Evolutionary conservation across 2,888 invertebrate species (phyloP).

Genomic region (Oxyscelio sp.): DNA sequence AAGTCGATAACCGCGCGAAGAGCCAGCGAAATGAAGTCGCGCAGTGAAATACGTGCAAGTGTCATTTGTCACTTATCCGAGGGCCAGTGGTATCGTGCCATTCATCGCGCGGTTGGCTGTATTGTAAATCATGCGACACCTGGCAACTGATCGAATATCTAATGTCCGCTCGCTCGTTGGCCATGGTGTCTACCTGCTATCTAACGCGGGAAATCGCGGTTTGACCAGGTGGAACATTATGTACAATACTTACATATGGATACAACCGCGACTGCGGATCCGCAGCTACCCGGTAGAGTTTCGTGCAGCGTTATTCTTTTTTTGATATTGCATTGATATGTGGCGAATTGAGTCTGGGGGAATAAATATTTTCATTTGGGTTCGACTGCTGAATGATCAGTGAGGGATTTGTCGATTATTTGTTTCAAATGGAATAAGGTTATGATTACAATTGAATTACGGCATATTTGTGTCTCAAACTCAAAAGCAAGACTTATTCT

Average conservation of each 20-base stretch:
- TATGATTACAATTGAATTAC: no score
- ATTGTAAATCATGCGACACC: conserved; percentile 84
- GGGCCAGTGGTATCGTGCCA: conserved; percentile 76
- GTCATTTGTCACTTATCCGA: conserved; percentile 83
- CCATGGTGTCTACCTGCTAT: conserved; percentile 67
- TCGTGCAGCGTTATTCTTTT: not conserved
- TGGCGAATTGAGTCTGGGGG: no score
- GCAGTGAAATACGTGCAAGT: conserved; percentile 78
- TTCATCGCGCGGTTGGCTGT: conserved; percentile 70
- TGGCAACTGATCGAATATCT: conserved; percentile 83
- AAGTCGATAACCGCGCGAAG: conserved; percentile 58
- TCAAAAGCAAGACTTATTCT: no score
- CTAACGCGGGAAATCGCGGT: conserved; percentile 69
- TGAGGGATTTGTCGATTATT: no score
- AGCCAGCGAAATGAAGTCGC: conserved; percentile 80
- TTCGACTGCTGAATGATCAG: no score
- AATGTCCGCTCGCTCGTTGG: conserved; percentile 79
- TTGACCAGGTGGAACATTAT: conserved; percentile 69
- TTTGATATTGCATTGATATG: not conserved
- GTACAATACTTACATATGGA: conserved; percentile 47
- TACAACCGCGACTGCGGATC: conserved; percentile 24
- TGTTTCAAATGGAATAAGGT: no score
- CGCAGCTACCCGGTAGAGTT: not conserved
- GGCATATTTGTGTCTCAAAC: no score
- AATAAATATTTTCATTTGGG: no score